Evolutionary conservation across 1,140 invertebrate genomes (phyloP).

Genomic region (Maniola jurtina): DNA sequence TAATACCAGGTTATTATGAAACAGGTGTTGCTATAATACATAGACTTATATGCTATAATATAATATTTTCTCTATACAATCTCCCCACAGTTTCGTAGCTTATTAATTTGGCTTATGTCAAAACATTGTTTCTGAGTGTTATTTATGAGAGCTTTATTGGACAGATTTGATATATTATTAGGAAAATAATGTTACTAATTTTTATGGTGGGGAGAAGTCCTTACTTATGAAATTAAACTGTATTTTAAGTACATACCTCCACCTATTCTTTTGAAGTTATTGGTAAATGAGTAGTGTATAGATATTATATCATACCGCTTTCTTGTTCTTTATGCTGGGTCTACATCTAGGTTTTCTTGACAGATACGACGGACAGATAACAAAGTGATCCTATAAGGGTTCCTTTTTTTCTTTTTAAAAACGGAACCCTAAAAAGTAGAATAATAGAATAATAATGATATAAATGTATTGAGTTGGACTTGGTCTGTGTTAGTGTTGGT

Average conservation of each 20-base stretch:
- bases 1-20: slow-evolving; percentile 18
- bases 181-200: slow-evolving; percentile 11
- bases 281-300: too few species aligned
- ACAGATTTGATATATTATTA: slow-evolving; percentile 26
- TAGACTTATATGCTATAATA: slow-evolving; percentile 13
- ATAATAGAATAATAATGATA: too few species aligned
- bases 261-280: too few species aligned
- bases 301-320: too few species aligned
- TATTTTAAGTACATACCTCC: not conserved
- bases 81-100: slow-evolving; percentile 12
- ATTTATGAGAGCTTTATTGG: slow-evolving; percentile 31
- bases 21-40: slow-evolving; percentile 23
- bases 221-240: not conserved
- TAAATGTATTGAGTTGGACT: too few species aligned
- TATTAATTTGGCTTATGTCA: slow-evolving; percentile 33
- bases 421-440: too few species aligned
- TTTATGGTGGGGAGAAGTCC: not conserved
- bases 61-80: slow-evolving; percentile 14
- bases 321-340: too few species aligned
- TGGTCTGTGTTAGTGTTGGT: too few species aligned
- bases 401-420: too few species aligned
- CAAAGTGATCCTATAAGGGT: too few species aligned
- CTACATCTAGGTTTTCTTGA: too few species aligned
- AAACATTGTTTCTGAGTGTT: slow-evolving; percentile 29
- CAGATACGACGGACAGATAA: too few species aligned